Conservation (phyloP, 2,113 vertebrate species). For the Rhinoptilus africanus region DNA sequence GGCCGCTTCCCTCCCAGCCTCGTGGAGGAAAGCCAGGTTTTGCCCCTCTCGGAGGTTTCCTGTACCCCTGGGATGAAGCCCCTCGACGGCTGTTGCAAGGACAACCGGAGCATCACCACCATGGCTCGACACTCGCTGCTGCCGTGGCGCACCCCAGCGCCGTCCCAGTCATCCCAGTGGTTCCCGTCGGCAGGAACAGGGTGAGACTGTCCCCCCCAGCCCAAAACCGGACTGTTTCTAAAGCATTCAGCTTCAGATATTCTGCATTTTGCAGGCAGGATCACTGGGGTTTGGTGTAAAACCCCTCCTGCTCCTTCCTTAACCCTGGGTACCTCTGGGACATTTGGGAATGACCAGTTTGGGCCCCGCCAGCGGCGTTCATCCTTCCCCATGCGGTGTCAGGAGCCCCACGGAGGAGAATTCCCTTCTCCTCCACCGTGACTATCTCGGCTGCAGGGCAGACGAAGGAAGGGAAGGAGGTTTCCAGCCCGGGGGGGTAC, state of each 20-base stretch:
- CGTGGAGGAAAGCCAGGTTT: fast-evolving
- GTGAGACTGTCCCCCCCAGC: background rate
- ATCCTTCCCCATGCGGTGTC: background rate
- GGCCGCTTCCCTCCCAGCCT: fast-evolving
- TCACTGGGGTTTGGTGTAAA: background rate
- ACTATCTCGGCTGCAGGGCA: fast-evolving
- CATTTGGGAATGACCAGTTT: background rate
- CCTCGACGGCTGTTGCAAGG: background rate
- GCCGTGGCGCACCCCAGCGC: background rate
- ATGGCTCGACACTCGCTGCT: background rate
- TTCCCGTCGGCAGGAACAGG: background rate
- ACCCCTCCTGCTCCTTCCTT: background rate
- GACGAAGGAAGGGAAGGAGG: background rate
- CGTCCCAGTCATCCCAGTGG: background rate
- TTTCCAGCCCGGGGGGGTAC: background rate
- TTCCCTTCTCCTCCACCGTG: fast-evolving
- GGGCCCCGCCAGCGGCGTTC: background rate
- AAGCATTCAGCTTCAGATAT: background rate
- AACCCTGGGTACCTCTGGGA: background rate
- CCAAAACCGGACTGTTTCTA: fast-evolving
- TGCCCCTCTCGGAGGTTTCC: background rate
- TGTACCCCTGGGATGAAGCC: background rate
- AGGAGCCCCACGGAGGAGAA: background rate
- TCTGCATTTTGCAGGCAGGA: background rate
- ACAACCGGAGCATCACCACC: fast-evolving